Percentiles rank a stretch among this genome's conserved stretches.
These are phyloP conservation scores for Pseudomugil gertrudae DNA, from an alignment of 2,797 vertebrate species.

Conservation along the genomic window DNA sequence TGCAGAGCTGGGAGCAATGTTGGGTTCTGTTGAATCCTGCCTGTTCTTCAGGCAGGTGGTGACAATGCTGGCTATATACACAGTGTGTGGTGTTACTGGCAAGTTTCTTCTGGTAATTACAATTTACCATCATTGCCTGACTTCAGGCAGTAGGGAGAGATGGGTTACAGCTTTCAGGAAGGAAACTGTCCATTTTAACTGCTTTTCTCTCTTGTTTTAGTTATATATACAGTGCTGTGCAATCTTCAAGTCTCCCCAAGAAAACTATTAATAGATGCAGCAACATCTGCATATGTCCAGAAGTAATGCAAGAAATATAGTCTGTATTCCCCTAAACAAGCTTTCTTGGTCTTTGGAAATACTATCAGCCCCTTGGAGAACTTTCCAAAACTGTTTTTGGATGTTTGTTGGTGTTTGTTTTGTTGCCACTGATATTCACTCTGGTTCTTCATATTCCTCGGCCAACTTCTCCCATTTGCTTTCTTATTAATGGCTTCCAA, in stretches of 20 bases:
- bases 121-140: constrained; percentile 57
- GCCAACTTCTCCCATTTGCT: too few species aligned
- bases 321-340: not conserved
- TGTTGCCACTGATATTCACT: too few species aligned
- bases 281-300: too few species aligned
- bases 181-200: constrained; percentile 39
- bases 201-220: not conserved
- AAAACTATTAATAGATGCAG: too few species aligned
- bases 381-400: not conserved
- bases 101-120: constrained; percentile 60
- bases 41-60: constrained; percentile 72
- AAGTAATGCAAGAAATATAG: not conserved
- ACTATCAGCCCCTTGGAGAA: not conserved
- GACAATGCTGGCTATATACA: constrained; percentile 64
- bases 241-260: not conserved
- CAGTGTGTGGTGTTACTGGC: constrained; percentile 62
- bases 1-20: constrained; percentile 48
- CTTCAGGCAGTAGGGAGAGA: constrained; percentile 39
- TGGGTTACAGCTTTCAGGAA: constrained; percentile 26
- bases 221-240: not conserved
- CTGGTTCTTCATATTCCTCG: too few species aligned
- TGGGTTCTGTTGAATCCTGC: constrained; percentile 72
- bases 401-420: not conserved
- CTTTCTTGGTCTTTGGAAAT: not conserved
- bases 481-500: too few species aligned